phyloP scores from a whole-genome alignment of 2,113 vertebrate genomes.

The Pteropus alecto region DNA sequence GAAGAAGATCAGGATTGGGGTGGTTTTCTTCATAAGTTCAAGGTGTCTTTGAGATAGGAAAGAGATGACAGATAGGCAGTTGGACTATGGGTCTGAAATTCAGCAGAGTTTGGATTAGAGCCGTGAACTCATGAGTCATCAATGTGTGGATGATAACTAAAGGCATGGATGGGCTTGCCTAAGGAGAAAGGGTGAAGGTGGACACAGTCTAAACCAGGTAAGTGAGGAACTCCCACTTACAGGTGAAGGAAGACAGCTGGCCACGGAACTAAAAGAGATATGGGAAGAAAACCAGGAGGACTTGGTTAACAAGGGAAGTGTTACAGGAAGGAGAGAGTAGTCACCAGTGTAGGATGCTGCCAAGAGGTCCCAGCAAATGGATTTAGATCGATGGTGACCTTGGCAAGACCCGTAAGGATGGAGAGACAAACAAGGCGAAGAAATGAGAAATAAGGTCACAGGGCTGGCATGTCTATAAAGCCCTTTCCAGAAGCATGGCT shows the following conservation, averaged over 20 bases:
- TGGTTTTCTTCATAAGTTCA: neutral
- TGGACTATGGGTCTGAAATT: neutral
- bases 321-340: neutral
- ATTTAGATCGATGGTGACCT: neutral
- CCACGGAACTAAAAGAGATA: neutral
- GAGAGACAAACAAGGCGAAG: neutral
- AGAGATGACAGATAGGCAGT: neutral
- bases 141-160: fast-evolving
- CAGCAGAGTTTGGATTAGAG: neutral
- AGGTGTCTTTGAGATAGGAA: neutral
- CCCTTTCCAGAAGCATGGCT: neutral
- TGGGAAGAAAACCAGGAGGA: neutral
- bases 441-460: neutral
- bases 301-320: neutral
- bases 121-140: neutral
- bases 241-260: neutral
- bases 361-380: neutral
- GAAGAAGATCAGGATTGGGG: neutral
- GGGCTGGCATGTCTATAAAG: neutral
- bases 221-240: neutral
- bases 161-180: neutral
- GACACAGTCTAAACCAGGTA: neutral
- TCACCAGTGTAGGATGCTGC: too few species aligned
- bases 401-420: neutral
- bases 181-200: neutral